Base-by-base conservation (phyloP, 92 coral and sea anemone genomes). In the Epizoanthus fatuus region DNA sequence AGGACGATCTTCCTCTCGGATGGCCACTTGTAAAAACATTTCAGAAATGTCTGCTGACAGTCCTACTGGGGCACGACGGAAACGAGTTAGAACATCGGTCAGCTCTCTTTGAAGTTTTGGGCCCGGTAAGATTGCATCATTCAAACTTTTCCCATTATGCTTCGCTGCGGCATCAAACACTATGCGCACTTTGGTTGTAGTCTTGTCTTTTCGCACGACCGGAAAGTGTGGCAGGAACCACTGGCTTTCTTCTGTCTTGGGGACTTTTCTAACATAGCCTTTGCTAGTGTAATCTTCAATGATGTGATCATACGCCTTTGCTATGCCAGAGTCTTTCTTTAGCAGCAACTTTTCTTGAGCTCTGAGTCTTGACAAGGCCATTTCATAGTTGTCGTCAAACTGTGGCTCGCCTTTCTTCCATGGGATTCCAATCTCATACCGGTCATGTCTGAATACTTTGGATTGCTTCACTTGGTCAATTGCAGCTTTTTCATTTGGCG, bases 201-300 rank as follows among this genome's bases (percentile, higher is more conserved):
- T 60, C 63, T 81, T 73, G 62, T 87, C 76, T 63, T 73, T 44
- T 51, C 81, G 29, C 5, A 87, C 59, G 1, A 81, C 63, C 11
- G 86, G 92, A 78, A 76, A 75, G 42, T 86, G 84, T 22, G 88
- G 75, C 6, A 84, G 75, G 66, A 74, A 64, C 88, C 82, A 84
- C 29, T 62, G 82, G n/a, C 19, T 51, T 51, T 80, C 63, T 5
- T 19, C 37, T 68, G n/a, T 4, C 38, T 20, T 15, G 17, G 13
- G 22, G 38, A 37, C 49, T 67, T 67, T 39, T 11, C 52, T 38
- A 3, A 73, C 47, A 63, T 84, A 74, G 45, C 82, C 74, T 58
- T 73, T 74, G n/a, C 52, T 73, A 58, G 49, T 42, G 11, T 67
- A 81, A 29, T 81, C 75, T 51, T 47, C 10, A 32, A 81, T 16